Percentiles rank a stretch among this genome's conserved stretches.
These are phyloP conservation scores for Plebejus anna DNA, from an alignment of 2,888 invertebrate species.

Conservation along the genomic window DNA sequence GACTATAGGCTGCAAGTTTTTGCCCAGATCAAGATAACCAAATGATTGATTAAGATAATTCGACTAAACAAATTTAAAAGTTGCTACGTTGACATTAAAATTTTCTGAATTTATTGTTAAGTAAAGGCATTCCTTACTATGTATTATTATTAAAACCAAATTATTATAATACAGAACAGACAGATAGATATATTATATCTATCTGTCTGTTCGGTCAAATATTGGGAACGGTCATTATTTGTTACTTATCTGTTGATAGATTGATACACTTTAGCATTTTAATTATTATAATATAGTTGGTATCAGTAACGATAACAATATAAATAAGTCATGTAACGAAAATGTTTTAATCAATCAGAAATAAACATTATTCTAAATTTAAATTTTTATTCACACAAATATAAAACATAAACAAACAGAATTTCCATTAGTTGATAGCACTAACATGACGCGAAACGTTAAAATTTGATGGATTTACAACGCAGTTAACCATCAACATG, in stretches of 20 bases:
- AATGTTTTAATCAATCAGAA: no score
- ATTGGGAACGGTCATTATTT: no score
- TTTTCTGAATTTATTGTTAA: neutral
- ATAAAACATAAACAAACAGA: neutral
- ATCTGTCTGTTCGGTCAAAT: no score
- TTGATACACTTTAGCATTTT: no score
- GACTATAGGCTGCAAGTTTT: constrained; percentile 28
- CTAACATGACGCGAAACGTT: constrained; percentile 9
- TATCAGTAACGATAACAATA: no score
- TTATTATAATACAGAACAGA: no score
- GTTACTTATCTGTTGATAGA: no score
- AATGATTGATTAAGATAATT: constrained; percentile 19
- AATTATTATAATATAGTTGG: no score
- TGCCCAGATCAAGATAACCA: constrained; percentile 8
- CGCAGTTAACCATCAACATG: constrained; percentile 15
- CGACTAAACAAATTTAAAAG: neutral
- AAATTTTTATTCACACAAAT: neutral
- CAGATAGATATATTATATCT: no score
- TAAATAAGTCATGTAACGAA: no score
- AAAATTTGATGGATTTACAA: constrained; percentile 22
- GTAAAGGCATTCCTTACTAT: neutral
- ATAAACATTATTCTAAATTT: neutral
- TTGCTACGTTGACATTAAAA: neutral
- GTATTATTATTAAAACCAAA: no score
- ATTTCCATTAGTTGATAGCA: neutral